Conservation (phyloP, 2,888 invertebrate species). For the Matsumyia berberina region DNA sequence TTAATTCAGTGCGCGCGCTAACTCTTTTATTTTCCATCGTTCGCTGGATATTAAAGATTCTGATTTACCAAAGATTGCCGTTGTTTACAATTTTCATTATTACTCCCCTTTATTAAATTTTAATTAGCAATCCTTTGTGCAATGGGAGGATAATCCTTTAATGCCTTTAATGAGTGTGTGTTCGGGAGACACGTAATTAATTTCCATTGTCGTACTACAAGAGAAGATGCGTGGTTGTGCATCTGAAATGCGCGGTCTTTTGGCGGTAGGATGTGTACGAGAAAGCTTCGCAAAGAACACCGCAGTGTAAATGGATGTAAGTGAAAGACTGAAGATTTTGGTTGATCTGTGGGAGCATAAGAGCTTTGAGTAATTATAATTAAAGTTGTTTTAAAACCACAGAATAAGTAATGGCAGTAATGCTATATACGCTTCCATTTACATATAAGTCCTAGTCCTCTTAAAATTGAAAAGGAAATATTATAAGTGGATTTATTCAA, state of each 20-base stretch:
- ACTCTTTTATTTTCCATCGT: neutral
- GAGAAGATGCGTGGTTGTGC: constrained; percentile 17
- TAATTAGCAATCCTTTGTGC: constrained; percentile 49
- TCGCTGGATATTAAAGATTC: neutral
- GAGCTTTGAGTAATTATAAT: constrained; percentile 2
- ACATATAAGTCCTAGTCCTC: no score
- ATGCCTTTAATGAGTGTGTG: constrained; percentile 51
- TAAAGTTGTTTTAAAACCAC: neutral
- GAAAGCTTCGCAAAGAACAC: neutral
- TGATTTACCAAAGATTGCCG: constrained; percentile 44
- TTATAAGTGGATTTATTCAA: no score
- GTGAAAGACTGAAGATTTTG: constrained; percentile 3
- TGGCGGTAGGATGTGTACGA: neutral
- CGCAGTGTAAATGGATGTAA: neutral
- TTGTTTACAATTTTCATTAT: constrained; percentile 16
- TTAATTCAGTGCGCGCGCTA: neutral
- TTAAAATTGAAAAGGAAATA: no score
- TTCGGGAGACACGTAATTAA: constrained; percentile 49
- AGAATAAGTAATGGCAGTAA: neutral
- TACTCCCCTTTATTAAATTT: constrained; percentile 44
- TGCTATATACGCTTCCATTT: no score
- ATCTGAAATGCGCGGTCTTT: neutral
- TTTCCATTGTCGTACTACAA: constrained; percentile 34
- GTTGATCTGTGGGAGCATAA: constrained; percentile 4
- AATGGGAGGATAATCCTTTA: constrained; percentile 45